Conservation (phyloP, 2,113 vertebrate species). For the Ibidorhyncha struthersii region DNA sequence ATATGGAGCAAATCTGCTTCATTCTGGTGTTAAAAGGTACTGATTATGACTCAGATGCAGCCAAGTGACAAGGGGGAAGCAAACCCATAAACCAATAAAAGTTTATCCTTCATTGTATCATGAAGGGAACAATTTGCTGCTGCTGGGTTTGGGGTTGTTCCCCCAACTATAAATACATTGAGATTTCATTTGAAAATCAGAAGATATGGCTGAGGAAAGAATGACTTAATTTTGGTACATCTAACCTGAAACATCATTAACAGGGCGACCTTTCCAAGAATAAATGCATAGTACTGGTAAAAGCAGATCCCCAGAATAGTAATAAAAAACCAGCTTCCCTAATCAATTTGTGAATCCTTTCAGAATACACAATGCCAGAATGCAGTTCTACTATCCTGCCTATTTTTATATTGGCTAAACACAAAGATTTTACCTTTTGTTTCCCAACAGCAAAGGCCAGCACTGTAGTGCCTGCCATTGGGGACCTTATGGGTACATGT, state of each 20-base stretch:
- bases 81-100: slow-evolving; percentile 8
- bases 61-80: slow-evolving; percentile 31
- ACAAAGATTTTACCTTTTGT: background rate
- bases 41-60: slow-evolving; percentile 15
- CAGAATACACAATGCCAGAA: background rate
- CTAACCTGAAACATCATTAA: background rate
- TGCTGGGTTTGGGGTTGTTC: background rate
- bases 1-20: slow-evolving; percentile 49
- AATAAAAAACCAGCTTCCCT: background rate
- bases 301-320: background rate
- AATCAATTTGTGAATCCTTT: background rate
- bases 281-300: background rate
- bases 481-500: no score
- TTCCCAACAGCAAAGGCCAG: background rate
- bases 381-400: background rate
- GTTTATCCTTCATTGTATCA: background rate
- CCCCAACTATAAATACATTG: background rate
- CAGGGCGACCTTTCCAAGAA: background rate
- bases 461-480: background rate
- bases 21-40: slow-evolving; percentile 44
- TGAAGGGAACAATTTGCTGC: background rate
- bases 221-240: background rate
- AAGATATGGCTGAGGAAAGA: background rate
- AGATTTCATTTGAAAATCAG: background rate
- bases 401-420: background rate